Percentiles rank a stretch among this genome's conserved stretches.
Conservation (phyloP, 2,888 invertebrate genomes). For the Parthenolecanium corni region DNA sequence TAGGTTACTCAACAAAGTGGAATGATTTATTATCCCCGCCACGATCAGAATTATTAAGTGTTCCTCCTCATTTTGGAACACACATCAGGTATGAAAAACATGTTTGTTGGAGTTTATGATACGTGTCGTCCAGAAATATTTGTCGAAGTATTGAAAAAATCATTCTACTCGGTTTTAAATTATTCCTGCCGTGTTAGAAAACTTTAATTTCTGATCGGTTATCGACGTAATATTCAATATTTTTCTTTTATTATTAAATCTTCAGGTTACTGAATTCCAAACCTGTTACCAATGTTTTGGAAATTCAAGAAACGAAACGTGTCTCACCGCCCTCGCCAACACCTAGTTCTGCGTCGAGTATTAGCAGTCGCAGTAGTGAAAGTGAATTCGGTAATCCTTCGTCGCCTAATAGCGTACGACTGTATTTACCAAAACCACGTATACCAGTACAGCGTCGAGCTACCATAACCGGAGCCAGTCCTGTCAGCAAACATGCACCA, state of each 20-base stretch:
- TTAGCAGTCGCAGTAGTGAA: slow-evolving; percentile 31
- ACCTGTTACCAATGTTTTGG: not conserved
- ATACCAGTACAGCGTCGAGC: slow-evolving; percentile 67
- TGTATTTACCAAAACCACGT: slow-evolving; percentile 65
- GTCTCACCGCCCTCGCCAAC: slow-evolving; percentile 23
- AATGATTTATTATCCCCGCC: slow-evolving; percentile 58
- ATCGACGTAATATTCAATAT: too few species aligned
- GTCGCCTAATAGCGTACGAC: slow-evolving; percentile 41
- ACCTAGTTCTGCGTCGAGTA: slow-evolving; percentile 25
- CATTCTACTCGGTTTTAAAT: too few species aligned
- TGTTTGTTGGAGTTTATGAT: too few species aligned
- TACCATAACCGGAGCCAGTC: slow-evolving; percentile 73
- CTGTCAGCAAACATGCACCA: slow-evolving; percentile 50
- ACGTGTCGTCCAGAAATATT: too few species aligned
- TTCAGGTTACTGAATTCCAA: not conserved
- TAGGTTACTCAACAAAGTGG: slow-evolving; percentile 46
- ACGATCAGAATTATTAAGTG: slow-evolving; percentile 49
- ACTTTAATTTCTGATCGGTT: not conserved
- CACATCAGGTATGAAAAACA: not conserved
- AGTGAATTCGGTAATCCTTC: slow-evolving; percentile 32
- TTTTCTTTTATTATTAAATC: too few species aligned
- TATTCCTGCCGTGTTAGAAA: not conserved
- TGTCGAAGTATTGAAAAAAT: too few species aligned
- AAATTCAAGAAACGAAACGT: slow-evolving; percentile 9
- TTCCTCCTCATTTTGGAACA: slow-evolving; percentile 38